Evolutionary conservation across 2,888 invertebrate genomes (phyloP).

Genomic region (Isoperla grammatica): DNA sequence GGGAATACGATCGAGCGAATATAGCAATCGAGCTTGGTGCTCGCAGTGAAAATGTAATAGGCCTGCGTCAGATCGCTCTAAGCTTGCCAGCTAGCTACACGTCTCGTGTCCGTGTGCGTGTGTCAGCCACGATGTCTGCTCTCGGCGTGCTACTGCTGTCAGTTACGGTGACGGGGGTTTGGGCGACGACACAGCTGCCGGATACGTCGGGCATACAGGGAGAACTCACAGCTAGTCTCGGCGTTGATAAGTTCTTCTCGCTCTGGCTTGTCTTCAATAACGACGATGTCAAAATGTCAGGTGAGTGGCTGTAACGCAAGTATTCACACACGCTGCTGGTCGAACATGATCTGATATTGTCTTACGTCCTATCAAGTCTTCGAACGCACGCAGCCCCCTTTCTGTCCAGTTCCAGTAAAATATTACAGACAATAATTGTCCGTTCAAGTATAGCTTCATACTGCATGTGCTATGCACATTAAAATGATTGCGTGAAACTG

Average conservation of each 20-base stretch:
- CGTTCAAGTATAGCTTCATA: too few species aligned
- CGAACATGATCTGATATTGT: too few species aligned
- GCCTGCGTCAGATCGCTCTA: not conserved
- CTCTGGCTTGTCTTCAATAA: conserved; percentile 51
- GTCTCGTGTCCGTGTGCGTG: not conserved
- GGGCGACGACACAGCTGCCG: conserved; percentile 39
- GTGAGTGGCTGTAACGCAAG: conserved; percentile 38
- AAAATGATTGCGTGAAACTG: too few species aligned
- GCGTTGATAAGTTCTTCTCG: conserved; percentile 49
- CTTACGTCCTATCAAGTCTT: too few species aligned
- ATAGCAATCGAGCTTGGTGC: not conserved
- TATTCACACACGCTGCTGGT: too few species aligned
- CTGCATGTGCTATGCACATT: too few species aligned
- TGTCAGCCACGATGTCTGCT: conserved; percentile 4
- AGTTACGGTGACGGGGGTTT: not conserved
- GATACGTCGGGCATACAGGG: conserved; percentile 48
- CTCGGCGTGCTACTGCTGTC: not conserved
- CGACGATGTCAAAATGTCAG: conserved; percentile 45
- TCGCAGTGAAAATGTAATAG: conserved; percentile 1
- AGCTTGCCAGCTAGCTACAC: too few species aligned
- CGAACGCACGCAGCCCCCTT: not conserved
- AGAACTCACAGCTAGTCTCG: conserved; percentile 46
- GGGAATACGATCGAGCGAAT: not conserved
- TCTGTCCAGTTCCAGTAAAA: not conserved
- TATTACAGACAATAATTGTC: too few species aligned